Conservation (phyloP, 2,797 vertebrate species). For the Parauchenoglanis punctatus region DNA sequence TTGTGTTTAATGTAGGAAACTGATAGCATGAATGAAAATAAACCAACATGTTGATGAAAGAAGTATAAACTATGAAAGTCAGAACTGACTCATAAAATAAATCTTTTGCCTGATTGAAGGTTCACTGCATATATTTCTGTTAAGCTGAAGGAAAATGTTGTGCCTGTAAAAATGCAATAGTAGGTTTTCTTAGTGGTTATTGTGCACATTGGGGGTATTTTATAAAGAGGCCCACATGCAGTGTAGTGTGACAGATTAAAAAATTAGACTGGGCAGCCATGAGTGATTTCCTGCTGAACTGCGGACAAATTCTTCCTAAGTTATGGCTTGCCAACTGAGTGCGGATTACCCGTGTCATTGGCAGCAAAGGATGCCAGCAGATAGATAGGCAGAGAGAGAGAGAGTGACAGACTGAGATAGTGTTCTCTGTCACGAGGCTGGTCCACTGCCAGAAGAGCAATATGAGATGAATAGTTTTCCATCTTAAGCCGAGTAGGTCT, state of each 20-base stretch:
- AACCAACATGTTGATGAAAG: background rate
- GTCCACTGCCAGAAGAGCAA: slow-evolving; percentile 68
- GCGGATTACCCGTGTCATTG: slow-evolving; percentile 65
- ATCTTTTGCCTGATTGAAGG: background rate
- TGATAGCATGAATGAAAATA: background rate
- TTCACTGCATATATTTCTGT: background rate
- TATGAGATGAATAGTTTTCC: slow-evolving; percentile 72
- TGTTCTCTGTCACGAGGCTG: slow-evolving; percentile 66
- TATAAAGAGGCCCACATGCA: slow-evolving; percentile 59
- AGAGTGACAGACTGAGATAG: slow-evolving; percentile 52
- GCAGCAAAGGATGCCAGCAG: slow-evolving; percentile 24
- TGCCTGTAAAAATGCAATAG: background rate
- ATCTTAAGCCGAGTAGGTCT: slow-evolving; percentile 69
- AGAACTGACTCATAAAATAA: background rate
- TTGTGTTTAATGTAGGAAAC: background rate
- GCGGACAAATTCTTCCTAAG: slow-evolving; percentile 70
- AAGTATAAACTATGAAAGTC: background rate
- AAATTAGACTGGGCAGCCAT: slow-evolving; percentile 66
- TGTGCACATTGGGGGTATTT: slow-evolving; percentile 40
- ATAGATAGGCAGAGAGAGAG: slow-evolving; percentile 35
- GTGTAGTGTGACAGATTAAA: slow-evolving; percentile 60
- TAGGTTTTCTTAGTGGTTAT: background rate
- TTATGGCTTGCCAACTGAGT: slow-evolving; percentile 67
- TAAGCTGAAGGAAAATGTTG: background rate
- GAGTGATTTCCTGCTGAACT: slow-evolving; percentile 73